A percentile compares a stretch with the other conserved stretches of the same genome.
phyloP scores from a whole-genome alignment of 1,140 invertebrate species.

The Cephus cinctus region DNA sequence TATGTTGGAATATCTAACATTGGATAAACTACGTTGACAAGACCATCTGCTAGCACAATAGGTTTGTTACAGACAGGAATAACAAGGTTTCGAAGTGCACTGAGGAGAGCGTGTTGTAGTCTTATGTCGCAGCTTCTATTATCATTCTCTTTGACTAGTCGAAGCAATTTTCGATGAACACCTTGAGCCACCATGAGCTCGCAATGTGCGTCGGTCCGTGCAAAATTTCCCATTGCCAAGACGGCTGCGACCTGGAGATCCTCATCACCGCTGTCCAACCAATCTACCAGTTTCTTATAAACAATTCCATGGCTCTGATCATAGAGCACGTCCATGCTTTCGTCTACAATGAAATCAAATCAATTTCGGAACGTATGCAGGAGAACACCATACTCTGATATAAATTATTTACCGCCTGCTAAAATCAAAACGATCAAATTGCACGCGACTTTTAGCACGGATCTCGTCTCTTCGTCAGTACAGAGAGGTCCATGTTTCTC shows the following conservation, averaged over 20 bases:
- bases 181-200: conserved; percentile 77
- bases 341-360: conserved; percentile 61
- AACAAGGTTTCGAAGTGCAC: conserved; percentile 78
- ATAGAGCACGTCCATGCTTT: conserved; percentile 82
- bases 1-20: conserved; percentile 73
- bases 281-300: conserved; percentile 71
- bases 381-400: conserved; percentile 21
- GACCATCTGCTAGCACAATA: conserved; percentile 68
- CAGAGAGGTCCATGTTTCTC: conserved; percentile 66
- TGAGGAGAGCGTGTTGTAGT: conserved; percentile 80
- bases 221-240: conserved; percentile 87
- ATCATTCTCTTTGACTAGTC: conserved; percentile 60
- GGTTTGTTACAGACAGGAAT: conserved; percentile 79
- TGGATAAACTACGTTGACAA: conserved; percentile 72
- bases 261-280: conserved; percentile 72
- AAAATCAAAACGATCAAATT: conserved; percentile 81
- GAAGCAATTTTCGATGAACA: conserved; percentile 73
- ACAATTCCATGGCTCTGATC: conserved; percentile 68
- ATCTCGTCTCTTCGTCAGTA: conserved; percentile 68
- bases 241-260: conserved; percentile 79
- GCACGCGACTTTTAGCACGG: conserved; percentile 78
- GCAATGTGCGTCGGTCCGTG: conserved; percentile 81
- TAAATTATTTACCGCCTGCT: conserved; percentile 70
- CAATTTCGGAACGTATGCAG: conserved; percentile 9
- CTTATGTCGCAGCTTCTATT: conserved; percentile 65